phyloP scores from a whole-genome alignment of 2,888 invertebrate species.

The Trisateles emortualis region DNA sequence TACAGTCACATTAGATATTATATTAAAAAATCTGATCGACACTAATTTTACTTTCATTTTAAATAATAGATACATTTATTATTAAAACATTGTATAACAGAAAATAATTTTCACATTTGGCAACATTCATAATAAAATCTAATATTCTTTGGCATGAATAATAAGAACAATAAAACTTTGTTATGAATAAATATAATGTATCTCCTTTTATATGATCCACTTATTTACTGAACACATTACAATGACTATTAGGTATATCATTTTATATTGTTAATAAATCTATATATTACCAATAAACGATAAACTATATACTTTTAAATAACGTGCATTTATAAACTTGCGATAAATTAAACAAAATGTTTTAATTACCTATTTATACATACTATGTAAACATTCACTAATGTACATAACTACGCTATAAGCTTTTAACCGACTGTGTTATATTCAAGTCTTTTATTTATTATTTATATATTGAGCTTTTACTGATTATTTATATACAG shows the following conservation, averaged over 20 bases:
- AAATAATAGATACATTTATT: constrained; percentile 33
- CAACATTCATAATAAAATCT: constrained; percentile 46
- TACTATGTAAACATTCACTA: constrained; percentile 70
- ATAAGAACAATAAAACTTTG: constrained; percentile 25
- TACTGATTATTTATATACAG: constrained; percentile 79
- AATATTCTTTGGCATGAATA: constrained; percentile 30
- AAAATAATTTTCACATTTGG: constrained; percentile 40
- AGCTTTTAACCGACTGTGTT: constrained; percentile 75
- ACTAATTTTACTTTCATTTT: constrained; percentile 40
- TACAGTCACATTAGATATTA: constrained; percentile 79
- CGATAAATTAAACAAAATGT: constrained; percentile 51
- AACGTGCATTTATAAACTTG: constrained; percentile 70
- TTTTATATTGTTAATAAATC: constrained; percentile 63
- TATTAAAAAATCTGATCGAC: constrained; percentile 57
- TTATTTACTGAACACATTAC: constrained; percentile 79
- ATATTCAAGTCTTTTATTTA: constrained; percentile 81
- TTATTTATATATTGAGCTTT: constrained; percentile 83
- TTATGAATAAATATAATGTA: constrained; percentile 23
- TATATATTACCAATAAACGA: constrained; percentile 60
- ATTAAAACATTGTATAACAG: constrained; percentile 25
- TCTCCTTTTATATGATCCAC: constrained; percentile 33
- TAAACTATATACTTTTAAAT: constrained; percentile 53
- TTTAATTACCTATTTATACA: constrained; percentile 49
- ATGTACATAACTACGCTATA: constrained; percentile 75
- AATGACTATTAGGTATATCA: constrained; percentile 55